Evolutionary conservation across 1,140 invertebrate species (phyloP), one percentile per base, ranked within the genome.

Genomic region (Trichogramma pretiosum): DNA sequence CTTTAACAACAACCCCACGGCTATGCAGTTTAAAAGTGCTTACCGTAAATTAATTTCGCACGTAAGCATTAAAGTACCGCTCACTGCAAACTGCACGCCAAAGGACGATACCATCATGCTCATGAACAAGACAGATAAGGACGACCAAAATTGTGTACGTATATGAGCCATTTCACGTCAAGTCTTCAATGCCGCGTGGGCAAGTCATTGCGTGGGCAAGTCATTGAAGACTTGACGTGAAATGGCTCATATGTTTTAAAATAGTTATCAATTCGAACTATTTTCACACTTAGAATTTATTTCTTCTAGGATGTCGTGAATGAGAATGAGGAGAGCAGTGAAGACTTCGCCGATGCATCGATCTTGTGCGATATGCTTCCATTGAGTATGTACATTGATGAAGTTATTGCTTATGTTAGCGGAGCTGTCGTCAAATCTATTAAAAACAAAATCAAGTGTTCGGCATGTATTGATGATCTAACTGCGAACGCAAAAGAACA

Each of bases 1-100:
- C 9, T 42, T 42, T 17, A 42, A 33, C 32, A 42, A 42, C 21
- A 42, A 42, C n/a, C 40, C 28, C 5, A 42, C 24, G 1, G 40
- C n/a, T 19, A 8, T 17, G 7, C 40, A 42, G 21, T 42, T 42
- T n/a, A 42, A 42, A n/a, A 42, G 28, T 33, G 40, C 40, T 3
- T 42, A 42, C 11, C 24, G 18, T 17, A 32, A 42, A 32, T 18
- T 42, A 3, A 3, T 42, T n/a, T 16, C 11, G 3, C 40, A 42
- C 17, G 26, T 42, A 1, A 16, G 11, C 0, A 42, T 33, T 21
- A 42, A 18, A 3, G 40, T 42, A 3, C 18, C 28, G 4, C 32
- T 42, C 4, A 32, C 24, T 2, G 24, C 26, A 1, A 42, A 42
- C 13, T 42, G 40, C 21, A 42, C 26, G 5, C 24, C 26, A 1